A percentile compares a stretch with the other conserved stretches of the same genome.
Conservation (phyloP, 2,888 invertebrate species). For the Orchestes rusci region DNA sequence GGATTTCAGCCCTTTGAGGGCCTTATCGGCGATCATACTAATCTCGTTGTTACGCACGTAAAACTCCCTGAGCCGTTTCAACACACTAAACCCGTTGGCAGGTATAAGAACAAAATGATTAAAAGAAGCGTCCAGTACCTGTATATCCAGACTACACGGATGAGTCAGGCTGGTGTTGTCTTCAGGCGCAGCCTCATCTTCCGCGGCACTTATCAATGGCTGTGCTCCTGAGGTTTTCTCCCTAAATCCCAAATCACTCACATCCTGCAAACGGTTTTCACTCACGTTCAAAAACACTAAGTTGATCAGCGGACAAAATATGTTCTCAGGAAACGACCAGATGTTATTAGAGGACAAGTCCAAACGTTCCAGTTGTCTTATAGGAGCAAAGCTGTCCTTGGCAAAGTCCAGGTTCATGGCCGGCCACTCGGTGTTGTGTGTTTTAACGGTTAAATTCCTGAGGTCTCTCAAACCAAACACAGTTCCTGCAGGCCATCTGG, state of each 20-base stretch:
- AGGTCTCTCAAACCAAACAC: conserved; percentile 74
- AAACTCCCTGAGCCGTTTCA: conserved; percentile 70
- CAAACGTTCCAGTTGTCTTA: conserved; percentile 72
- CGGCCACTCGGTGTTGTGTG: conserved; percentile 78
- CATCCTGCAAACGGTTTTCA: conserved; percentile 80
- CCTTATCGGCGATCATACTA: conserved; percentile 78
- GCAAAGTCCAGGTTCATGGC: conserved; percentile 78
- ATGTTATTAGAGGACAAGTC: conserved; percentile 85
- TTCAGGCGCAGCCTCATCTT: conserved; percentile 42
- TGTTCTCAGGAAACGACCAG: conserved; percentile 79
- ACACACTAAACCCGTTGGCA: conserved; percentile 71
- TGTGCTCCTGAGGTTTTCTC: conserved; percentile 58
- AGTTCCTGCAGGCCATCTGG: conserved; percentile 72
- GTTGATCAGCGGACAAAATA: conserved; percentile 77
- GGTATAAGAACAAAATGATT: conserved; percentile 82
- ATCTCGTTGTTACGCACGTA: conserved; percentile 85
- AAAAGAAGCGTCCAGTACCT: conserved; percentile 73
- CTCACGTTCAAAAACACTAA: conserved; percentile 78
- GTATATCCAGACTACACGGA: conserved; percentile 72
- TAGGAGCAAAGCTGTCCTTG: conserved; percentile 67
- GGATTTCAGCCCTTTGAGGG: conserved; percentile 71
- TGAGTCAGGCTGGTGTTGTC: conserved; percentile 37
- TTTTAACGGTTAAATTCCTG: conserved; percentile 76
- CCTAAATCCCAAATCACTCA: conserved; percentile 77
- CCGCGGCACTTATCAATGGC: conserved; percentile 56